Base-by-base conservation (phyloP, 1,140 invertebrate genomes). In the Lordiphosa collinella region DNA sequence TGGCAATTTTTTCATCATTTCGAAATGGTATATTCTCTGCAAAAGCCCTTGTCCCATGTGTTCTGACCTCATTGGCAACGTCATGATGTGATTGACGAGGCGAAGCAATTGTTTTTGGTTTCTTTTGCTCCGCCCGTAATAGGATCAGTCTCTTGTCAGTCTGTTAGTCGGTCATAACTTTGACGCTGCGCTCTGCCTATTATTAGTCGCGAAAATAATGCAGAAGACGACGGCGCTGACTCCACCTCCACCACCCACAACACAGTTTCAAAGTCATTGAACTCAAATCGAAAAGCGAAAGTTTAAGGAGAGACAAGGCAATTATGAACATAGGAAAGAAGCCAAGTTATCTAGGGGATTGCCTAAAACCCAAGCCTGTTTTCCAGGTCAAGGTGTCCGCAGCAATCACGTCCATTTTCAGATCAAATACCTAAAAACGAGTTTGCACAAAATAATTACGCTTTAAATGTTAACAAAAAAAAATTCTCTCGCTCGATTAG, bases 21-120 rank as follows among this genome's bases (percentile, higher is more conserved):
- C 46, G 14, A 67, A 67, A 67, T 66, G 58, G 41, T 66, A 49
- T 68, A 13, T 12, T 37, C 32, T 18, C 22, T 65, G 51, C 53
- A 65, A 53, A 49, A 68, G 54, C 65, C 65, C 65, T 61, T 68
- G 53, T 66, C 63, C 63, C 63, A 35, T 67, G 63, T 58, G 63
- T 22, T 67, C 63, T 67, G 63, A 67, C 63, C 63, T 67, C 63
- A 67, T 54, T 52, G 62, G 47, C 64, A 38, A 75, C 71, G 71
- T 74, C 71, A 74, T 49, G 41, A 75, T 69, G 54, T 67, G 52
- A 76, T 76, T 69, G 58, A 67, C 60, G 47, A 48, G 51, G 12
- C 52, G 29, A 14, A 44, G 25, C 41, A 46, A 34, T 43, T 64
- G 61, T 54, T 25, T 64, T 53, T 48, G 36, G 6, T 12, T 54